phyloP scores from a whole-genome alignment of 2,888 invertebrate species.

The Drosophila fulvimacula region DNA sequence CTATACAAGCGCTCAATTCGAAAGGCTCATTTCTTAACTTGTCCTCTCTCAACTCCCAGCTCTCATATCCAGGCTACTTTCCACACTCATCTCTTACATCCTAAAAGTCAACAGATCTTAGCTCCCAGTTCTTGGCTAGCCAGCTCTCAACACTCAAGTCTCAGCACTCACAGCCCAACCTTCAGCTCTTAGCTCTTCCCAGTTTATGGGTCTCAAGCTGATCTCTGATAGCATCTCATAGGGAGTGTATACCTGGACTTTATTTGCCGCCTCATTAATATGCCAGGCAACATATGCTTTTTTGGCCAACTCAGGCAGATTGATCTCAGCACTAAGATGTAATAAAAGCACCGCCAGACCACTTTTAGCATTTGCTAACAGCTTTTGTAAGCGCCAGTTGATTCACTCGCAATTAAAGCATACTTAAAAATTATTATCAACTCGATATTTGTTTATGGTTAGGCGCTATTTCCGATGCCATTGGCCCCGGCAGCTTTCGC shows the following conservation, averaged over 20 bases:
- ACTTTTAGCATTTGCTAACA: conserved; percentile 24
- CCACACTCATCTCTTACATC: too few species aligned
- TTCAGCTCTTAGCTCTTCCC: background rate
- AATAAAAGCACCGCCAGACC: conserved; percentile 6
- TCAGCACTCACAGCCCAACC: too few species aligned
- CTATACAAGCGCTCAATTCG: background rate
- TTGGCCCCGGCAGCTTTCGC: conserved; percentile 82
- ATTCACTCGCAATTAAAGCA: conserved; percentile 49
- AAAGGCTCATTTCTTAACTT: background rate
- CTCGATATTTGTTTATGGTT: conserved; percentile 31
- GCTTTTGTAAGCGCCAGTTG: conserved; percentile 38
- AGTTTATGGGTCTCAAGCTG: too few species aligned
- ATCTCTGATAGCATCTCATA: conserved; percentile 4
- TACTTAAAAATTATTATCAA: conserved; percentile 25
- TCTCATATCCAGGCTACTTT: too few species aligned
- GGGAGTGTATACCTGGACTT: background rate
- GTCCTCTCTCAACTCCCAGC: background rate
- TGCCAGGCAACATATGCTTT: conserved; percentile 39
- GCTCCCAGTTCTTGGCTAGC: too few species aligned
- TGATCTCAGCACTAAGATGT: conserved; percentile 25
- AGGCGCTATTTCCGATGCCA: conserved; percentile 75
- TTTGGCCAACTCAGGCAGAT: conserved; percentile 26
- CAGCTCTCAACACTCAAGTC: background rate
- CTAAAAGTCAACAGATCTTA: too few species aligned
- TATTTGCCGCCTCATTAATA: conserved; percentile 42